phyloP scores from a whole-genome alignment of 1,140 invertebrate species.

The Lycorma delicatula region DNA sequence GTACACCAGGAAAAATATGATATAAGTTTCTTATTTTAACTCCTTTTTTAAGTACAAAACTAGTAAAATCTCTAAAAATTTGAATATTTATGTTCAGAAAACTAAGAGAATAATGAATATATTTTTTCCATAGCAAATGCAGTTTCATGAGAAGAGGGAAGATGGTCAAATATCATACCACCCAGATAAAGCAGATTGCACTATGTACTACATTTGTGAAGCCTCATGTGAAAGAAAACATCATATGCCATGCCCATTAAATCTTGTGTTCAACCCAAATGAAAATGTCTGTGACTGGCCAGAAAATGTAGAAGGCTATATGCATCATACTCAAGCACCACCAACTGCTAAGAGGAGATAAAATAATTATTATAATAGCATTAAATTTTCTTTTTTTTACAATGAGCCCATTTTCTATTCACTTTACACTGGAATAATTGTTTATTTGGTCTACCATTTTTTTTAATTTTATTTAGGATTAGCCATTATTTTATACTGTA shows the following conservation, averaged over 20 bases:
- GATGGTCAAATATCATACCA: conserved; percentile 92
- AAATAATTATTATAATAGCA: background rate
- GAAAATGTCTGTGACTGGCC: conserved; percentile 95
- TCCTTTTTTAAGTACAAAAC: too few species aligned
- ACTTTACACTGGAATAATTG: too few species aligned
- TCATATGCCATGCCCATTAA: conserved; percentile 93
- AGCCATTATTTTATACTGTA: too few species aligned
- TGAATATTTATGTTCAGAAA: too few species aligned
- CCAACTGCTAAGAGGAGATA: conserved; percentile 40
- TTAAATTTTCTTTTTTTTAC: too few species aligned
- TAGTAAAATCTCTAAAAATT: too few species aligned
- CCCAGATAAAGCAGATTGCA: conserved; percentile 81
- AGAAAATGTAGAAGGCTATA: conserved; percentile 84
- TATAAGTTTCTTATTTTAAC: too few species aligned
- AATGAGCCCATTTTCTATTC: too few species aligned
- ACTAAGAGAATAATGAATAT: too few species aligned
- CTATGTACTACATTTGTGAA: conserved; percentile 93
- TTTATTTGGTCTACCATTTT: too few species aligned
- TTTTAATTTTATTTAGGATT: too few species aligned
- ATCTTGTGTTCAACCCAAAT: conserved; percentile 86
- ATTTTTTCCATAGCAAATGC: conserved; percentile 60
- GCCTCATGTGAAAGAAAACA: conserved; percentile 90
- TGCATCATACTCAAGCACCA: conserved; percentile 69
- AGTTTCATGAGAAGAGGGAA: conserved; percentile 81
- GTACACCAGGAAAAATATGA: too few species aligned